Evolutionary conservation across 2,113 vertebrate species (phyloP).

Genomic region (Gambusia affinis): DNA sequence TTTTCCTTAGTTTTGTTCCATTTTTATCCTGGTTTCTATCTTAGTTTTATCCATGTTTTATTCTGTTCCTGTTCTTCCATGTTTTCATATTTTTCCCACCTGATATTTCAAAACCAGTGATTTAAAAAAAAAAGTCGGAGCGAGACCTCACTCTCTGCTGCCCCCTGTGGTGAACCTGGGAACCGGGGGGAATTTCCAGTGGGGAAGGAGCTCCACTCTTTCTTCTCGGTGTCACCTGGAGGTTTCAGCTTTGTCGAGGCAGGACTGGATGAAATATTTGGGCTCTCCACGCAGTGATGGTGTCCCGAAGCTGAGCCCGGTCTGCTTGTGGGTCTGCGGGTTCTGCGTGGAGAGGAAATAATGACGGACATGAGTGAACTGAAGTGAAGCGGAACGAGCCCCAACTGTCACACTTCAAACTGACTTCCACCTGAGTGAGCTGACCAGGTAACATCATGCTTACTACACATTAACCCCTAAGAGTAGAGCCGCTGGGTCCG

Average conservation of each 20-base stretch:
- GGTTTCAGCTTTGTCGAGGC: not conserved
- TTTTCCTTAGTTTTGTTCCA: not conserved
- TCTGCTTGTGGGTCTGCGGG: conserved; percentile 37
- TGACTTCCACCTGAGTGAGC: conserved; percentile 12
- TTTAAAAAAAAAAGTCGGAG: conserved; percentile 13
- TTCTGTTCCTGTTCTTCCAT: not conserved
- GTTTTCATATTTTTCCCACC: not conserved
- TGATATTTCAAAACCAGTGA: no score
- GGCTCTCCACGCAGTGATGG: conserved; percentile 14
- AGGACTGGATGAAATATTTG: not conserved
- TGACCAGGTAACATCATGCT: conserved; percentile 39
- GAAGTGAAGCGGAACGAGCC: conserved; percentile 24
- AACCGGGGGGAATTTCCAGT: conserved; percentile 81
- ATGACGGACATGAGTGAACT: conserved; percentile 30
- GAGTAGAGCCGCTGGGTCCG: not conserved
- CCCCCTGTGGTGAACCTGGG: no score
- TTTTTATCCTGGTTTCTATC: not conserved
- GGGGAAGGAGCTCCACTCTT: conserved; percentile 76
- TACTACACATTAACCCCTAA: not conserved
- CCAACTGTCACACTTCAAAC: conserved; percentile 27
- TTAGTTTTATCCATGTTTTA: not conserved
- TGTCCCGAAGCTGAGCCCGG: conserved; percentile 11
- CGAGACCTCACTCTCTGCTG: conserved; percentile 34
- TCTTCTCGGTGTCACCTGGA: conserved; percentile 46
- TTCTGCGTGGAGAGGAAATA: conserved; percentile 39